Evolutionary conservation across 2,113 vertebrate genomes (phyloP), one percentile per base, ranked within the genome.

Genomic region (Numenius arquata): DNA sequence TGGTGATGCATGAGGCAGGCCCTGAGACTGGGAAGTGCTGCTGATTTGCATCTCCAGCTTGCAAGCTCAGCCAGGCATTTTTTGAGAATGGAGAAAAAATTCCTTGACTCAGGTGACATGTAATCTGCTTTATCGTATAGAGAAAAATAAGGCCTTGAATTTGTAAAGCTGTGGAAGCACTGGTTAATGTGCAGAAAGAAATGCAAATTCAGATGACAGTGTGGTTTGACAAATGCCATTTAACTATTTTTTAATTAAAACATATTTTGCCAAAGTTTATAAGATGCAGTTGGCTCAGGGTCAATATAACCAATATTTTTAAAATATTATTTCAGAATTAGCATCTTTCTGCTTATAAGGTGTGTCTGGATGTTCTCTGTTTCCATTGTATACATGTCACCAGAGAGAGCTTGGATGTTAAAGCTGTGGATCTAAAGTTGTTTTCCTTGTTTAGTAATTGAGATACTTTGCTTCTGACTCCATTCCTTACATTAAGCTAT

Each of bases 1-100:
- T 1, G 11, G 48, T 15, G 59, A 70, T 1, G 10, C 1, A 0
- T 1, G 5, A 80, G 84, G 12, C 40, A 74, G 66, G 15, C 20
- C n/a, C 23, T 67, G 19, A 45, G 55, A 30, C 47, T 73, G 73
- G 73, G n/a, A 76, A 34, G 27, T 58, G 59, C 70, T 89, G 59
- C 70, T 65, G 29, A 52, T 86, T 40, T 88, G 23, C 15, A 30
- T 67, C 50, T 63, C 38, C 8, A 3, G 8, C 26, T 59, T 68
- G 50, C 55, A 89, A 40, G 47, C 32, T 48, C 18, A 48, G 36
- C 25, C 18, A 67, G 29, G 5, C 9, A 1, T 62, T 87, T 77
- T 48, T 92, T 30, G 52, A 85, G 78, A 73, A 70, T 6, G 29
- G 52, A 62, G 27, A 70, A 61, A 40, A 32, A 53, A 48, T 48